Evolutionary conservation across 2,888 invertebrate species (phyloP).

Genomic region (Branchipolynoe longqiensis): DNA sequence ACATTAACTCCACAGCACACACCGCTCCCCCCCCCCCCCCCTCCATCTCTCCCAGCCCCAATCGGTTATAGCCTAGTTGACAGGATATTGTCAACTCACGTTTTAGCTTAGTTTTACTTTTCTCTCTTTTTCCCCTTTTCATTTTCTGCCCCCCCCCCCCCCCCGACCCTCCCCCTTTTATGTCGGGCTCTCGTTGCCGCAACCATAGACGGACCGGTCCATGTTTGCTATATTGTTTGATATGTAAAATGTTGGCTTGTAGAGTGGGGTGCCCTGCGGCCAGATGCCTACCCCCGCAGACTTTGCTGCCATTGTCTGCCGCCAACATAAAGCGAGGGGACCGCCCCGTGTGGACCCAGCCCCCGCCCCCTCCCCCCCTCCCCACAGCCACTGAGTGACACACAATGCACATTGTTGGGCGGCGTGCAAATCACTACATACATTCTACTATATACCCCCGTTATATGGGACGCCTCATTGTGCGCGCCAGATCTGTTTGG

Average conservation of each 20-base stretch:
- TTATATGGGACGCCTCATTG: neutral
- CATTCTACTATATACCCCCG: conserved; percentile 35
- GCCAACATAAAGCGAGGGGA: conserved; percentile 18
- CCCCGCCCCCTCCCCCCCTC: neutral
- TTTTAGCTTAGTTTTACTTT: too few species aligned
- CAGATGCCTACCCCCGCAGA: conserved; percentile 21
- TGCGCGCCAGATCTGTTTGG: conserved; percentile 27
- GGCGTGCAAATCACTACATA: conserved; percentile 41
- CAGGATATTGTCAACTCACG: too few species aligned
- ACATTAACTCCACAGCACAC: too few species aligned
- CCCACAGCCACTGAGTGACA: neutral
- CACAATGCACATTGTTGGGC: conserved; percentile 35
- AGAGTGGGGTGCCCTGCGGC: neutral
- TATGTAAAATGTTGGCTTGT: conserved; percentile 33
- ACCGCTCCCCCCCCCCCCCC: too few species aligned
- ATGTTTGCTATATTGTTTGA: conserved; percentile 48
- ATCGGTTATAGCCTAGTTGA: too few species aligned
- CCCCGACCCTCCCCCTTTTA: too few species aligned
- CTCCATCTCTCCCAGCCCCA: too few species aligned
- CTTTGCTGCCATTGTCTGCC: conserved; percentile 2
- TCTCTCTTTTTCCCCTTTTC: too few species aligned
- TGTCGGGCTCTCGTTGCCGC: too few species aligned
- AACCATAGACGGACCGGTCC: neutral
- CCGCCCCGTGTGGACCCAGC: conserved; percentile 10
- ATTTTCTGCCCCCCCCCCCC: too few species aligned